A percentile compares a stretch with the other conserved stretches of the same genome.
Conservation (phyloP, 2,888 invertebrate species). For the Parnassius apollo region DNA sequence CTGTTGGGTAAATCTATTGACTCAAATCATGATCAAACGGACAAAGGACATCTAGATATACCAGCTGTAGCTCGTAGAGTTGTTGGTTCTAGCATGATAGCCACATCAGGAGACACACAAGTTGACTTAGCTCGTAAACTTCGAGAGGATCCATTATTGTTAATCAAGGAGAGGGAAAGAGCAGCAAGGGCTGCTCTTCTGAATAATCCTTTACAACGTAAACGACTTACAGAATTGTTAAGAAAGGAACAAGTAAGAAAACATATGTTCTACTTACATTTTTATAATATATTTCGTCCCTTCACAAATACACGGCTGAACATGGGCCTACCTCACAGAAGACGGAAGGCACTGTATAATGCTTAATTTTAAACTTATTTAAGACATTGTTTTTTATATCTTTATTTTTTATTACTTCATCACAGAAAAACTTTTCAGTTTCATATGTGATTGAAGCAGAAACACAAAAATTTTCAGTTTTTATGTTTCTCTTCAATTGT, state of each 20-base stretch:
- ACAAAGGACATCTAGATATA: conserved; percentile 87
- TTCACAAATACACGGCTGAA: too few relatives aligned
- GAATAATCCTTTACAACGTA: conserved; percentile 95
- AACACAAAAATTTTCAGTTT: too few relatives aligned
- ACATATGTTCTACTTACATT: conserved; percentile 5
- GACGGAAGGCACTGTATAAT: too few relatives aligned
- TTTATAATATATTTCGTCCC: background rate
- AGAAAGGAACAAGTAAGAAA: conserved; percentile 75
- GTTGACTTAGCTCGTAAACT: conserved; percentile 94
- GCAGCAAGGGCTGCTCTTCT: conserved; percentile 91
- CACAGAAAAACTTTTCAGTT: too few relatives aligned
- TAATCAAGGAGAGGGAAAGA: conserved; percentile 94
- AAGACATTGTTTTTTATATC: too few relatives aligned
- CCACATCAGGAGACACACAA: conserved; percentile 82
- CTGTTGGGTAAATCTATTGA: conserved; percentile 91
- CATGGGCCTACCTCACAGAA: too few relatives aligned
- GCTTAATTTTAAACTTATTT: too few relatives aligned
- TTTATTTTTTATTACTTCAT: too few relatives aligned
- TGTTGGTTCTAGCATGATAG: conserved; percentile 68
- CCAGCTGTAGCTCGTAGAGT: conserved; percentile 81
- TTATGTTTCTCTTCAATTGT: too few relatives aligned
- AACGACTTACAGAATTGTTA: conserved; percentile 90
- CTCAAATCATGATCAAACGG: conserved; percentile 84
- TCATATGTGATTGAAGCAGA: too few relatives aligned
- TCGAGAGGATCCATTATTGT: conserved; percentile 95